Conservation (phyloP, 2,113 vertebrate species). For the Ceyx melanurus region DNA sequence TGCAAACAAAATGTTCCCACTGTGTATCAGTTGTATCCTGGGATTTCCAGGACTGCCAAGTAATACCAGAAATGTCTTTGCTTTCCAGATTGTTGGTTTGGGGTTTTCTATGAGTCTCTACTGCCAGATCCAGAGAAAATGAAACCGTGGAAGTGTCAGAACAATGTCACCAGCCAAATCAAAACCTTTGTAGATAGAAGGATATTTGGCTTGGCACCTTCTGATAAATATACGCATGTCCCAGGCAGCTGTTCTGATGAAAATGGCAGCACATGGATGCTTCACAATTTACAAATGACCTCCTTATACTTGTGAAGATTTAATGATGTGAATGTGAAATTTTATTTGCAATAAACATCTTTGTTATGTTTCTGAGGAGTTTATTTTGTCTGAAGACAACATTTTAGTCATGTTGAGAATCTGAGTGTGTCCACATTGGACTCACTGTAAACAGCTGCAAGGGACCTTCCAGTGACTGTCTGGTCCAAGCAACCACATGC, state of each 20-base stretch:
- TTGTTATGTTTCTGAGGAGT: constrained; percentile 23
- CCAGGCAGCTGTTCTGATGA: neutral
- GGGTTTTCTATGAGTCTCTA: constrained; percentile 78
- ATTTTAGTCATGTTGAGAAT: neutral
- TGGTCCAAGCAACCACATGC: neutral
- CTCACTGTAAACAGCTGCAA: neutral
- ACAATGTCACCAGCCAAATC: constrained; percentile 13
- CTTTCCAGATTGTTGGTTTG: constrained; percentile 78
- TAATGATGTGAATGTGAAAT: constrained; percentile 43
- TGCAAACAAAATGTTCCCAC: constrained; percentile 32
- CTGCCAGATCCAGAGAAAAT: constrained; percentile 77
- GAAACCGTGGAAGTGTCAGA: constrained; percentile 40
- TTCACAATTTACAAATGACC: neutral
- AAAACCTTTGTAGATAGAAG: constrained; percentile 31
- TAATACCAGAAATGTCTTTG: constrained; percentile 61
- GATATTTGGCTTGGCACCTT: constrained; percentile 45
- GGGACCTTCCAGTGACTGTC: neutral
- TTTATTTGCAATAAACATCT: constrained; percentile 57
- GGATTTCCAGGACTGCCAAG: constrained; percentile 34
- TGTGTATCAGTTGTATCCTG: neutral
- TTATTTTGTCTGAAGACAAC: constrained; percentile 10
- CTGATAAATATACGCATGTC: neutral
- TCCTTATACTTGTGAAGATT: constrained; percentile 29
- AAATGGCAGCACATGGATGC: neutral
- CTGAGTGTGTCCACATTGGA: neutral